Base-by-base conservation (phyloP, 2,113 vertebrate genomes). In the Lepidothrix coronata region DNA sequence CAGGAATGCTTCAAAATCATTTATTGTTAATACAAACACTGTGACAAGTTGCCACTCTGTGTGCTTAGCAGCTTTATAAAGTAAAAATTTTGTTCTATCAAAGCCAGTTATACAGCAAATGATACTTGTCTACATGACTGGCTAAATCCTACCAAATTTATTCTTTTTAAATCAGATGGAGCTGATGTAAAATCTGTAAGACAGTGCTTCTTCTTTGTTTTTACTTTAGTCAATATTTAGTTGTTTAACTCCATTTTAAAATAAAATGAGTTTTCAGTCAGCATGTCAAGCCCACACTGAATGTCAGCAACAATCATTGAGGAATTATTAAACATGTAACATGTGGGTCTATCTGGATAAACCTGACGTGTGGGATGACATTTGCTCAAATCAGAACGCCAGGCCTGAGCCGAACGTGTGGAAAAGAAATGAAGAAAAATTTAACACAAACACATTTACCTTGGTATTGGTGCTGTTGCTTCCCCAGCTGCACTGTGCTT, bases 1-100 rank as follows among this genome's bases (percentile, higher is more conserved):
- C 55, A 52, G 24, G 23, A 88, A 35, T 58, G 27, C 49, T 92
- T 81, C 7, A 8, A 63, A 96, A 87, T 73, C 4, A 79, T 54
- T 95, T 72, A 61, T 33, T 6, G 4, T 68, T 87, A 78, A 89
- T 72, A 78, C 89, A 93, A 92, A 65, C 70, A 84, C 48, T 48
- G 25, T 25, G 76, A 91, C 71, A 92, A 91, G 41, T 89, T 94
- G 66, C 70, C 66, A 68, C 24, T 84, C 52, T 57, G 21, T 63
- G 48, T 75, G 68, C 48, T 83, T 91, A 84, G 51, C 48, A 92
- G 68, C 44, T 93, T 85, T 52, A 81, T 55, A 75, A 91, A 65
- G 73, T 95, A 87, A 93, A 82, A 27, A 62, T 82, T 89, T 71
- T 43, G 5, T 88, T 95, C 80, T 91, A 48, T 84, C 86, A 95